Conservation (phyloP, 2,888 invertebrate genomes). For the Hyposoter dolosus region DNA sequence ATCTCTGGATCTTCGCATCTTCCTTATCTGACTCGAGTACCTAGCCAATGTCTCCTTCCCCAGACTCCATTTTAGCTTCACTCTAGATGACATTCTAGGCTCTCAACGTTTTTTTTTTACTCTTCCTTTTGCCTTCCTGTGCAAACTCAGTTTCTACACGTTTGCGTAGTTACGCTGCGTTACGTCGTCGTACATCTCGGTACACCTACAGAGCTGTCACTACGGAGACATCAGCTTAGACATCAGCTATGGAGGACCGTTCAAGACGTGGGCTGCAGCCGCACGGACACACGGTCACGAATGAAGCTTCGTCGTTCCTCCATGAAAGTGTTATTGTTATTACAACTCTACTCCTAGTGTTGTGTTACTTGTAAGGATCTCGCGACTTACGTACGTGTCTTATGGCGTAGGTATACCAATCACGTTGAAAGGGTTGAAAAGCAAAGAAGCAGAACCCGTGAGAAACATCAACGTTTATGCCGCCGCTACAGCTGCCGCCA, state of each 20-base stretch:
- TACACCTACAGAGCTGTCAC: conserved; percentile 54
- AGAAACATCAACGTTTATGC: conserved; percentile 72
- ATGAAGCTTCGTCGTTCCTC: conserved; percentile 56
- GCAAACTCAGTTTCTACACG: conserved; percentile 7
- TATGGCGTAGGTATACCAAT: conserved; percentile 33
- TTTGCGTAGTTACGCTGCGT: conserved; percentile 18
- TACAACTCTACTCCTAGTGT: conserved; percentile 67
- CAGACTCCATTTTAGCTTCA: conserved; percentile 42
- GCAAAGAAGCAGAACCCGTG: conserved; percentile 71
- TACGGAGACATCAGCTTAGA: conserved; percentile 5
- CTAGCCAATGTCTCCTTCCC: conserved; percentile 52
- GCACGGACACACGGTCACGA: conserved; percentile 60
- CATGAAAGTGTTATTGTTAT: conserved; percentile 74
- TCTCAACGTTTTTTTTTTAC: not conserved
- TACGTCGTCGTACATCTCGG: conserved; percentile 39
- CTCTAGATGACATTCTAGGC: conserved; percentile 37
- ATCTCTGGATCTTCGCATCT: conserved; percentile 78
- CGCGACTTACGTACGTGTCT: conserved; percentile 20
- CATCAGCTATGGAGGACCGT: conserved; percentile 17
- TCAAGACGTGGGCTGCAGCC: conserved; percentile 56
- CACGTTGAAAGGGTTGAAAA: conserved; percentile 60
- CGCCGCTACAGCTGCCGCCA: conserved; percentile 60
- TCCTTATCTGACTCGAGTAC: conserved; percentile 76
- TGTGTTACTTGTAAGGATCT: conserved; percentile 15
- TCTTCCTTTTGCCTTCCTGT: not conserved